These are phyloP conservation scores for Solea solea DNA, from an alignment of 2,113 vertebrate genomes.

Conservation along the genomic window DNA sequence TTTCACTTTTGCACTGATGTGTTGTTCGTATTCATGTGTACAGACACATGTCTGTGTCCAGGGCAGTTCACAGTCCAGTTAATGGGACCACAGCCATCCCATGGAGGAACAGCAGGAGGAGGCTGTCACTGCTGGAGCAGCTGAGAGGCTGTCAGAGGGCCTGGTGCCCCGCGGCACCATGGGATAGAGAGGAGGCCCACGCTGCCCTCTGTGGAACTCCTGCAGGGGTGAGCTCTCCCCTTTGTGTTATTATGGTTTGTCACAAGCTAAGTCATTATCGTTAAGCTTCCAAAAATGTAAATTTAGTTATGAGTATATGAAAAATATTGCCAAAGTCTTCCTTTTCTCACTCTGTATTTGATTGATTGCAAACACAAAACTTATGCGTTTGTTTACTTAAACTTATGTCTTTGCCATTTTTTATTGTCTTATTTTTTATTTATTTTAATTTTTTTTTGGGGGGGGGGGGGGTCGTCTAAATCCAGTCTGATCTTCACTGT, in stretches of 20 bases:
- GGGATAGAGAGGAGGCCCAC: constrained; percentile 66
- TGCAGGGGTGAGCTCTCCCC: constrained; percentile 78
- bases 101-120: constrained; percentile 62
- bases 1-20: neutral
- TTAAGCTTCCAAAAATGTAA: too few species aligned
- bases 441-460: too few species aligned
- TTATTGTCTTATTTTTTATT: too few species aligned
- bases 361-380: too few species aligned
- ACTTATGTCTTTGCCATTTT: too few species aligned
- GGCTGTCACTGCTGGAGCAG: constrained; percentile 67
- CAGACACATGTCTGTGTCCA: constrained; percentile 25
- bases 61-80: constrained; percentile 54
- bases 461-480: too few species aligned
- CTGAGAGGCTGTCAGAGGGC: constrained; percentile 78
- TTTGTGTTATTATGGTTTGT: neutral
- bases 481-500: too few species aligned
- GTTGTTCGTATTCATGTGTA: neutral
- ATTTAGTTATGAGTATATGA: too few species aligned
- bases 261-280: neutral
- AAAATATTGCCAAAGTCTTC: too few species aligned
- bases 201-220: constrained; percentile 76
- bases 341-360: too few species aligned
- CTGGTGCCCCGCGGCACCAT: constrained; percentile 79
- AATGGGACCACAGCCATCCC: constrained; percentile 70
- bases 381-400: too few species aligned